Percentiles rank a stretch among this genome's conserved stretches.
Conservation (phyloP, 2,888 invertebrate species). For the Lasioglossum oenotherae region DNA sequence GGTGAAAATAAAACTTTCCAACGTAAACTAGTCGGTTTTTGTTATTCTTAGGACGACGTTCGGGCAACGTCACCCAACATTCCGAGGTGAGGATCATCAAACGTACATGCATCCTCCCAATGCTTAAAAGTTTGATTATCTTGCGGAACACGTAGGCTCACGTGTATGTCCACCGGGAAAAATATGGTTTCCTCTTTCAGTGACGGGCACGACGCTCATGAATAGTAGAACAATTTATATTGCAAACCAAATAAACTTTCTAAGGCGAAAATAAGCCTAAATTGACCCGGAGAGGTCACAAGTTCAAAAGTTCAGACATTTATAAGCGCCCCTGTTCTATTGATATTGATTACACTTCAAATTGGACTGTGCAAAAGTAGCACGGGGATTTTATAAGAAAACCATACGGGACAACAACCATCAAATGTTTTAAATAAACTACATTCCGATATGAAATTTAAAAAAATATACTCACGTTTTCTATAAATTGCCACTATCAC, state of each 20-base stretch:
- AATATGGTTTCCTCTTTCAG: conserved; percentile 6
- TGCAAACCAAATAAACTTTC: conserved; percentile 33
- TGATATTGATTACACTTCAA: conserved; percentile 41
- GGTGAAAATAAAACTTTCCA: not conserved
- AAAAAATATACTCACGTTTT: not conserved
- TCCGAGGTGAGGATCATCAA: not conserved
- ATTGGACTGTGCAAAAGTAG: conserved; percentile 30
- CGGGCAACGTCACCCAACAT: not conserved
- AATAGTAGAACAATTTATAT: conserved; percentile 69
- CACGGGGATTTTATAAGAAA: conserved; percentile 6
- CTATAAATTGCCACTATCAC: not conserved
- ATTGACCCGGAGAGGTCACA: conserved; percentile 72
- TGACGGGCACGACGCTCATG: conserved; percentile 16
- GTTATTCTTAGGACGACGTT: not conserved
- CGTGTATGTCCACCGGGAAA: conserved; percentile 1
- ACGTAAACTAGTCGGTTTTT: not conserved
- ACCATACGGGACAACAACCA: too few relatives aligned
- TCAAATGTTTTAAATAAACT: not conserved
- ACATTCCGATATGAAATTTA: not conserved
- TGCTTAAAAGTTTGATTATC: conserved; percentile 49
- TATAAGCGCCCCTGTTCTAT: conserved; percentile 46
- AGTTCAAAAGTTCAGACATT: conserved; percentile 77
- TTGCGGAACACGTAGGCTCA: conserved; percentile 13
- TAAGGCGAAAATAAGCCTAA: conserved; percentile 8
- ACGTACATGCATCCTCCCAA: not conserved